Percentiles rank a stretch among this genome's conserved stretches.
Conservation (phyloP, 2,113 vertebrate species). For the Chroicocephalus ridibundus region DNA sequence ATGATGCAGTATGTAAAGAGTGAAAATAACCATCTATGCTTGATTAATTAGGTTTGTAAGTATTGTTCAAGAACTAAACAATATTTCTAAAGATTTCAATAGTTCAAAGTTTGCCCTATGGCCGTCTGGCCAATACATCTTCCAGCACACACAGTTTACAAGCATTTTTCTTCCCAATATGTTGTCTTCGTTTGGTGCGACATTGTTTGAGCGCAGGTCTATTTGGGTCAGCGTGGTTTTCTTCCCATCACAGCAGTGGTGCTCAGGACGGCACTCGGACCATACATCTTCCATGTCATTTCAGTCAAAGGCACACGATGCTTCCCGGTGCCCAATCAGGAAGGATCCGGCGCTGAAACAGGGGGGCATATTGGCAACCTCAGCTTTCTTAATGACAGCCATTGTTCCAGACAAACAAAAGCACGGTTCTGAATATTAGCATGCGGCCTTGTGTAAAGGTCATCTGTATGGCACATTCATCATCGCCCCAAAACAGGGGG, state of each 20-base stretch:
- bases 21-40: conserved; percentile 81
- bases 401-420: conserved; percentile 82
- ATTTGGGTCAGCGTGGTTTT: conserved; percentile 83
- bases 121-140: conserved; percentile 81
- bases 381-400: conserved; percentile 78
- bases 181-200: conserved; percentile 84
- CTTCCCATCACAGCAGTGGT: conserved; percentile 82
- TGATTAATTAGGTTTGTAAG: conserved; percentile 87
- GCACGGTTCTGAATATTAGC: conserved; percentile 79
- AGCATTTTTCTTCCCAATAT: conserved; percentile 86
- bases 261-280: conserved; percentile 75
- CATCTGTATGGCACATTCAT: conserved; percentile 79
- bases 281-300: conserved; percentile 87
- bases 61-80: conserved; percentile 83
- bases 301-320: conserved; percentile 83
- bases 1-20: conserved; percentile 73
- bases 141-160: conserved; percentile 77
- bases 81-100: conserved; percentile 87
- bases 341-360: conserved; percentile 64
- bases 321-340: conserved; percentile 82
- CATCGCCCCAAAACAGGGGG: conserved; percentile 75
- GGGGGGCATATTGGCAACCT: conserved; percentile 81
- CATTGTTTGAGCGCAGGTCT: conserved; percentile 81
- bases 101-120: conserved; percentile 87
- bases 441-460: conserved; percentile 75